A percentile compares a stretch with the other conserved stretches of the same genome.
Conservation (phyloP, 2,888 invertebrate species). For the Leptinotarsa tumamoca region DNA sequence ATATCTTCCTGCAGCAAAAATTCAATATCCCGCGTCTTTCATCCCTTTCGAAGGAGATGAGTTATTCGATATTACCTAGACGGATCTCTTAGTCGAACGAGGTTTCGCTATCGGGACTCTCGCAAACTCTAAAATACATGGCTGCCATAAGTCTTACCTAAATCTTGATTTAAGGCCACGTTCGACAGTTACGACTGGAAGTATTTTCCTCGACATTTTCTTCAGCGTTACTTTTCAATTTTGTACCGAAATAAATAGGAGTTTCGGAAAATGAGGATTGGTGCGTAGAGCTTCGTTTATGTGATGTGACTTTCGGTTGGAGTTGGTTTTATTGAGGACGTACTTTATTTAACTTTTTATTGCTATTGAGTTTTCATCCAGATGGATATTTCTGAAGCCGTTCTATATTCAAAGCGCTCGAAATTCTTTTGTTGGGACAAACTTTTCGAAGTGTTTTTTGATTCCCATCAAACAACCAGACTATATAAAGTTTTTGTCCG, state of each 20-base stretch:
- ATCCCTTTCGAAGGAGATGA: conserved; percentile 8
- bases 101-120: neutral
- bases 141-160: conserved; percentile 15
- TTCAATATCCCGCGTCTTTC: conserved; percentile 7
- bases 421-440: no score
- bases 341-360: neutral
- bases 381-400: neutral
- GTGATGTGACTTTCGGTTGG: neutral
- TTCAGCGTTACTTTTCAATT: conserved; percentile 10
- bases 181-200: conserved; percentile 17
- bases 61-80: conserved; percentile 6
- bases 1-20: neutral
- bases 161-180: conserved; percentile 18
- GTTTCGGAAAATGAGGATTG: conserved; percentile 1
- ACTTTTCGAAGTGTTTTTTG: no score
- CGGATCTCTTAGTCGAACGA: conserved; percentile 6
- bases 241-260: neutral
- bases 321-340: neutral
- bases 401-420: neutral
- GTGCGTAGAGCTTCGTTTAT: neutral
- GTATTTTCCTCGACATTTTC: neutral
- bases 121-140: conserved; percentile 1
- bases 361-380: neutral
- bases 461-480: no score
- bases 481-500: no score